phyloP scores from a whole-genome alignment of 2,113 vertebrate species.

The Megalops atlanticus region DNA sequence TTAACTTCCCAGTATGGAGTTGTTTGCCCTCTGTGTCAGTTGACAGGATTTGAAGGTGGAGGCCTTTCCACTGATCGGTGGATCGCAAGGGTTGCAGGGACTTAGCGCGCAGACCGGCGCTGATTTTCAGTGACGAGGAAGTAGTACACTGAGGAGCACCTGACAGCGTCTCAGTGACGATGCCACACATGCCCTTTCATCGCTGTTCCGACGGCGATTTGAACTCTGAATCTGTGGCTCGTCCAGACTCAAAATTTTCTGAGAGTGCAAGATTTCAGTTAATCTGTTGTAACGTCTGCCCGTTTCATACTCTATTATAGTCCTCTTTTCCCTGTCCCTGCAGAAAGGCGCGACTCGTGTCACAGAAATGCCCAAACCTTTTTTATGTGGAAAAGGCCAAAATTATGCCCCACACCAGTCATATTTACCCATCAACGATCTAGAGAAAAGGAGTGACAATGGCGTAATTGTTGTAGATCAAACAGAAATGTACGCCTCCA shows the following conservation, averaged over 20 bases:
- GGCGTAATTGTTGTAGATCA: background rate
- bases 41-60: conserved; percentile 73
- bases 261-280: conserved; percentile 22
- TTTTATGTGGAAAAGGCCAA: too few relatives aligned
- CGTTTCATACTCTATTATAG: too few relatives aligned
- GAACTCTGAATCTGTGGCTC: conserved; percentile 70
- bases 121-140: conserved; percentile 86
- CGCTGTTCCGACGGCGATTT: conserved; percentile 53
- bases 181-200: conserved; percentile 22
- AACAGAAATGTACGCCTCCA: background rate
- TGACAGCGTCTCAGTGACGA: conserved; percentile 65
- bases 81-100: conserved; percentile 67
- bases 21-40: conserved; percentile 56
- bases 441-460: background rate
- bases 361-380: too few relatives aligned
- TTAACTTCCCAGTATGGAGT: conserved; percentile 55
- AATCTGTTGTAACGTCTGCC: too few relatives aligned
- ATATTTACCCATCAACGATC: background rate
- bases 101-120: conserved; percentile 73
- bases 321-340: too few relatives aligned
- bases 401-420: background rate
- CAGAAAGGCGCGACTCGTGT: too few relatives aligned
- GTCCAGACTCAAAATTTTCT: conserved; percentile 59
- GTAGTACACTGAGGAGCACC: conserved; percentile 72
- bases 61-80: conserved; percentile 68